Conservation (phyloP, 1,140 invertebrate species). For the Heliconius melpomene region DNA sequence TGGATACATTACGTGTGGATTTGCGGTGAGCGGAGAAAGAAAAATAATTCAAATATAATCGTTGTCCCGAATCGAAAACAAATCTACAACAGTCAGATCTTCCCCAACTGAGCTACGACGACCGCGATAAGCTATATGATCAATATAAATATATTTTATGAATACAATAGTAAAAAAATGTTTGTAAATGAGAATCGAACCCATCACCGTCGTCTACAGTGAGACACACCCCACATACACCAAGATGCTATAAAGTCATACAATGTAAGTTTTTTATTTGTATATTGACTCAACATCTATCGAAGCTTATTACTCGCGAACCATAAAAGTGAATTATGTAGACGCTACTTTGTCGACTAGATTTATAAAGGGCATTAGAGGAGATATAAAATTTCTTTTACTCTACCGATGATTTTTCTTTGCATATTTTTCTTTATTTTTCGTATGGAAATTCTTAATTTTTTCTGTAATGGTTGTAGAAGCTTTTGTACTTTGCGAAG, state of each 20-base stretch:
- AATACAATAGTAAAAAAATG: too few species aligned
- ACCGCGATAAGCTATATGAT: too few species aligned
- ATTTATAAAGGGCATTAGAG: constrained; percentile 37
- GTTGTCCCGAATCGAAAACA: too few species aligned
- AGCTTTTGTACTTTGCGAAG: neutral
- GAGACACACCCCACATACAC: too few species aligned
- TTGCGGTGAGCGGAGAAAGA: too few species aligned
- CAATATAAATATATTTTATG: too few species aligned
- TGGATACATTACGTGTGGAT: too few species aligned
- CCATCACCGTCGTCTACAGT: neutral
- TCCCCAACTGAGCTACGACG: too few species aligned
- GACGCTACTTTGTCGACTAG: constrained; percentile 33
- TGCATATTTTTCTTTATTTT: constrained; percentile 27
- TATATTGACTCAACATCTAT: constrained; percentile 36
- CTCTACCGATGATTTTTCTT: constrained; percentile 22
- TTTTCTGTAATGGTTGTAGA: neutral
- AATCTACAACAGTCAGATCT: too few species aligned
- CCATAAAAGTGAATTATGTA: constrained; percentile 39
- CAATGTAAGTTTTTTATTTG: constrained; percentile 28
- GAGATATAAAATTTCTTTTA: constrained; percentile 30
- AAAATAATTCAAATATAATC: too few species aligned
- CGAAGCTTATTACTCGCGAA: constrained; percentile 35
- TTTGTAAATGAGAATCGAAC: neutral
- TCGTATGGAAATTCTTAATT: constrained; percentile 6
- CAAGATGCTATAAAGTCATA: too few species aligned